Evolutionary conservation across 2,888 invertebrate genomes (phyloP).

Genomic region (Ernsta delagoae): DNA sequence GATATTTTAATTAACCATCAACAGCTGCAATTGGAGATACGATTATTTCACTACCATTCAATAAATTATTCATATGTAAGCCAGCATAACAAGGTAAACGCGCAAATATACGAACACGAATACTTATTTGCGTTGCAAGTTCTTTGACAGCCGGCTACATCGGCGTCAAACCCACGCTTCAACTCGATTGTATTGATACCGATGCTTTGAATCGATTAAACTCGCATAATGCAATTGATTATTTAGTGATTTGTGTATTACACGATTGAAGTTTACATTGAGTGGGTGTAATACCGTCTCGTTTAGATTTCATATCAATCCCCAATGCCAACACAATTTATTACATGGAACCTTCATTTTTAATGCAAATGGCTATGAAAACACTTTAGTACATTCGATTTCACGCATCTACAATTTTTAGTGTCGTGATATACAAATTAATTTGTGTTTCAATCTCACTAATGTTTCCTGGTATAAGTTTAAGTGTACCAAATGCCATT

Average conservation of each 20-base stretch:
- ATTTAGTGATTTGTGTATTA: conserved; percentile 38
- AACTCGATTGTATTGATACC: conserved; percentile 28
- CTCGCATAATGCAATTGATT: conserved; percentile 38
- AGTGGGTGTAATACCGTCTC: conserved; percentile 34
- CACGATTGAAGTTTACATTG: conserved; percentile 32
- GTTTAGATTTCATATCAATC: conserved; percentile 29
- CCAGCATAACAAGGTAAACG: too few relatives aligned
- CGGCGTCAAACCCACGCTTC: conserved; percentile 34
- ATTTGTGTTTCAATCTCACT: not conserved
- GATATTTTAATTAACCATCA: too few relatives aligned
- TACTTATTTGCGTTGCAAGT: not conserved
- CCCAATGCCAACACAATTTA: conserved; percentile 24
- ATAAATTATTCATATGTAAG: too few relatives aligned
- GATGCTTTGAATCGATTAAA: conserved; percentile 37
- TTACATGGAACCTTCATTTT: conserved; percentile 24
- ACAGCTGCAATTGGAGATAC: too few relatives aligned
- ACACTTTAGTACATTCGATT: conserved; percentile 1
- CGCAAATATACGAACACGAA: too few relatives aligned
- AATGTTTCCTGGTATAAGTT: not conserved
- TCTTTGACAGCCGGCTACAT: conserved; percentile 27
- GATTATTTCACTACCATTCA: too few relatives aligned
- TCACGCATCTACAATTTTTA: conserved; percentile 3
- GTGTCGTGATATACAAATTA: conserved; percentile 15
- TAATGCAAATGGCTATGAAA: conserved; percentile 21
- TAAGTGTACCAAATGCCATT: not conserved